phyloP scores from a whole-genome alignment of 2,797 vertebrate genomes.

The Oceanodroma leucorhoa region DNA sequence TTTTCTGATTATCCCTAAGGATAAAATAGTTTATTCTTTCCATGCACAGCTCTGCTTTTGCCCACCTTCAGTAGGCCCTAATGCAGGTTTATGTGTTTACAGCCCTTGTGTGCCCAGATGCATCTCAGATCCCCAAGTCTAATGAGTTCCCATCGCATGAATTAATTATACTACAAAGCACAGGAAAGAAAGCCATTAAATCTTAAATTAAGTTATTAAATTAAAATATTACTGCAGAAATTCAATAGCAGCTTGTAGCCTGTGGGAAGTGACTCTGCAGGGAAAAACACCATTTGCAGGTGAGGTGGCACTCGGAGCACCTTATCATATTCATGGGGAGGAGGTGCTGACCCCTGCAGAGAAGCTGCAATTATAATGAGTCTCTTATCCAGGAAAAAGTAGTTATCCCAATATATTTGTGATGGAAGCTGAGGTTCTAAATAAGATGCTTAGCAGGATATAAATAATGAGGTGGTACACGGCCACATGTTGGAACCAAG shows the following conservation, averaged over 20 bases:
- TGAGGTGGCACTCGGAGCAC: not conserved
- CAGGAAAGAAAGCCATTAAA: conserved; percentile 11
- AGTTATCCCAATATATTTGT: not conserved
- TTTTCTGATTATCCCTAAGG: not conserved
- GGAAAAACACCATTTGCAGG: conserved; percentile 8
- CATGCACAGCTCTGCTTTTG: not conserved
- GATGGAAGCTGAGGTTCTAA: conserved; percentile 21
- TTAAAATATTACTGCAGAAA: conserved; percentile 40
- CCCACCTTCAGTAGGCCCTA: not conserved
- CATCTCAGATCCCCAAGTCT: not conserved
- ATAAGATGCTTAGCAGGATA: conserved; percentile 40
- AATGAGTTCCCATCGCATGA: not conserved
- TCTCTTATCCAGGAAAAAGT: not conserved
- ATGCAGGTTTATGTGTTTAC: not conserved
- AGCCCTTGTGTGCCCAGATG: not conserved
- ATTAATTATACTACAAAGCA: conserved; percentile 48
- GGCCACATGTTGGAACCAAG: not conserved
- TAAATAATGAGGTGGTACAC: conserved; percentile 37
- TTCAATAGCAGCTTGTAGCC: conserved; percentile 15
- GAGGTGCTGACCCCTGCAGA: conserved; percentile 25
- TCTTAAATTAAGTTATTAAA: conserved; percentile 49
- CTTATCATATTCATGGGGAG: conserved; percentile 19
- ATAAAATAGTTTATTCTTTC: not conserved
- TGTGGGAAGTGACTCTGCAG: not conserved
- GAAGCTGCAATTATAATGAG: conserved; percentile 14